Evolutionary conservation across 2,113 vertebrate species (phyloP).

Genomic region (Fukomys damarensis): DNA sequence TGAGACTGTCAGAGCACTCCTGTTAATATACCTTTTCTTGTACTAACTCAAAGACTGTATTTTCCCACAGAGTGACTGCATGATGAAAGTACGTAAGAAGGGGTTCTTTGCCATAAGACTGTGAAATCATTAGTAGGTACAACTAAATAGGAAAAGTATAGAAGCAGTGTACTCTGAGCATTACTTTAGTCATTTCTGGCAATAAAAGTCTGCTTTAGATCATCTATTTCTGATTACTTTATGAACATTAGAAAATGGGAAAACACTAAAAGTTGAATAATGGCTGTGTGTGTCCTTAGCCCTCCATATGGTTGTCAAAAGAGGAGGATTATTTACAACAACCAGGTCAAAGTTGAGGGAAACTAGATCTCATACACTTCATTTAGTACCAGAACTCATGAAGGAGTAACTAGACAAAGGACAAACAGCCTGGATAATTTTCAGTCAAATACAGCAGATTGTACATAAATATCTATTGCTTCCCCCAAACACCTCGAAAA

Average conservation of each 20-base stretch:
- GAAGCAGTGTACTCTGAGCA: not conserved
- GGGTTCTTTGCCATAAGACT: not conserved
- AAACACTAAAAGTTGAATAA: not conserved
- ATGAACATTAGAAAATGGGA: not conserved
- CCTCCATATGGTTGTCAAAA: not conserved
- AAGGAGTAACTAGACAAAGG: not conserved
- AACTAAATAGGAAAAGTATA: not conserved
- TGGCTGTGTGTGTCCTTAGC: not conserved
- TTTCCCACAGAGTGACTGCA: not conserved
- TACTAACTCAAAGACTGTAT: not conserved
- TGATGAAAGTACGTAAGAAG: not conserved
- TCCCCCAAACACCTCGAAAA: not conserved
- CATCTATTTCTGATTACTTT: not conserved
- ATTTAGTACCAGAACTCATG: not conserved
- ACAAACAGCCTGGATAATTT: not conserved
- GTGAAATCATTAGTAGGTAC: not conserved
- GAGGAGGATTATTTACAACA: constrained; percentile 19
- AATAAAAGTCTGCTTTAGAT: not conserved
- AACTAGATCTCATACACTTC: not conserved
- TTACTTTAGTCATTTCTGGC: not conserved
- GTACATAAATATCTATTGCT: not conserved
- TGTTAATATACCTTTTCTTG: not conserved
- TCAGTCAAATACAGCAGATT: not conserved
- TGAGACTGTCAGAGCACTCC: not conserved
- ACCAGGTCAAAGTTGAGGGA: not conserved